phyloP scores from a whole-genome alignment of 1,140 invertebrate species.

The Vanessa atalanta region DNA sequence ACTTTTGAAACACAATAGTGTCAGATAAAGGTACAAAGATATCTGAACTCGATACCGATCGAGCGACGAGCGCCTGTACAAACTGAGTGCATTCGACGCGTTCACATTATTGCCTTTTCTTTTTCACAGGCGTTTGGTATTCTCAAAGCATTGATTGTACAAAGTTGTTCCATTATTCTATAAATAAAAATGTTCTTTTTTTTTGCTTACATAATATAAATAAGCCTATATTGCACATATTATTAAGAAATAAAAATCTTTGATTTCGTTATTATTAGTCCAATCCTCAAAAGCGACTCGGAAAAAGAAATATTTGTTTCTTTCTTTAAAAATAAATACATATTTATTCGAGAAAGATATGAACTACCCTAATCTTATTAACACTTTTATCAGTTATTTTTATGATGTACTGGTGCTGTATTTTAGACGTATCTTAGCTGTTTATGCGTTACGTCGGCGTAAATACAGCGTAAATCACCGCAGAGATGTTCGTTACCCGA shows the following conservation, averaged over 20 bases:
- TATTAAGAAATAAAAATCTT: no score
- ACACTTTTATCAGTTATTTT: background rate
- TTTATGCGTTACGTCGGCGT: slow-evolving; percentile 1
- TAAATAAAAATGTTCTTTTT: background rate
- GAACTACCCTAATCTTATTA: background rate
- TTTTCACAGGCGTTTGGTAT: slow-evolving; percentile 20
- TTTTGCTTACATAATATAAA: no score
- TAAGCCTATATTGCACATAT: no score
- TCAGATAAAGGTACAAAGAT: slow-evolving; percentile 5
- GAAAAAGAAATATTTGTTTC: no score
- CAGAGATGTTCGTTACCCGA: background rate
- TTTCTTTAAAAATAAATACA: background rate
- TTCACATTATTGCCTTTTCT: slow-evolving; percentile 19
- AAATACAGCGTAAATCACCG: slow-evolving; percentile 3
- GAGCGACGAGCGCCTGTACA: slow-evolving; percentile 8
- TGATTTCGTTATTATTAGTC: no score
- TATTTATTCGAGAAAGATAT: background rate
- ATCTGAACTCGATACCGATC: background rate
- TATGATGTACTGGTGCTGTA: slow-evolving; percentile 1
- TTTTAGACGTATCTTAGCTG: slow-evolving; percentile 5
- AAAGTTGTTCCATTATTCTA: background rate
- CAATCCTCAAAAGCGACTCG: no score
- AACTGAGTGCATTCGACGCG: slow-evolving; percentile 17
- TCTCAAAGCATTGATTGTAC: slow-evolving; percentile 3
- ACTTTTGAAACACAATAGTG: slow-evolving; percentile 8